A percentile compares a stretch with the other conserved stretches of the same genome.
Conservation (phyloP, 53 echinoderm and acorn worm genomes). For the Zoroaster sp. region DNA sequence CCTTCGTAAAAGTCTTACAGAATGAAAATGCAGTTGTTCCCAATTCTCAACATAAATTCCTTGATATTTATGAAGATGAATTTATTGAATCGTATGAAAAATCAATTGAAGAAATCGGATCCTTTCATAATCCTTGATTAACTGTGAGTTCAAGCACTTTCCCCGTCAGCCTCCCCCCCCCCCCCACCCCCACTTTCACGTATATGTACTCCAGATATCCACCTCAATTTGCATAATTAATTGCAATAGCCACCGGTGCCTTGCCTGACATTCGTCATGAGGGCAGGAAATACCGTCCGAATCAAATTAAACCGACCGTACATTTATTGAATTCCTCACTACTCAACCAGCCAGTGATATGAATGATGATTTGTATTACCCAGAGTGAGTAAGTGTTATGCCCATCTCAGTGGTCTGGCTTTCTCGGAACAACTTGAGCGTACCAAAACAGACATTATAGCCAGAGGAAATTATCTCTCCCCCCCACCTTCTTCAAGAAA, state of each 20-base stretch:
- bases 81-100: too few species aligned
- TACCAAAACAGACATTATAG: background rate
- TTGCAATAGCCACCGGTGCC: background rate
- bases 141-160: background rate
- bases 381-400: background rate
- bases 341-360: background rate
- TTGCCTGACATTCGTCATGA: background rate
- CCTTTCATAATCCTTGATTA: background rate
- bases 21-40: too few species aligned
- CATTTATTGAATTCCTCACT: slow-evolving; percentile 15
- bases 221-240: slow-evolving; percentile 28
- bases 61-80: too few species aligned
- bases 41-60: too few species aligned
- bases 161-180: background rate
- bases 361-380: background rate
- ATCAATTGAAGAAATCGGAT: background rate
- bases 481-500: background rate
- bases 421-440: background rate
- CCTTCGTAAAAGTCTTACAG: too few species aligned
- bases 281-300: slow-evolving; percentile 40
- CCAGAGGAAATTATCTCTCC: background rate
- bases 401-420: background rate
- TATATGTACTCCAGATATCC: background rate
- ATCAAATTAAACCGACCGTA: slow-evolving; percentile 22
- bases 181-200: background rate